Percentiles rank a stretch among this genome's conserved stretches.
Conservation (phyloP, 1,140 invertebrate species). For the Euwallacea similis region DNA sequence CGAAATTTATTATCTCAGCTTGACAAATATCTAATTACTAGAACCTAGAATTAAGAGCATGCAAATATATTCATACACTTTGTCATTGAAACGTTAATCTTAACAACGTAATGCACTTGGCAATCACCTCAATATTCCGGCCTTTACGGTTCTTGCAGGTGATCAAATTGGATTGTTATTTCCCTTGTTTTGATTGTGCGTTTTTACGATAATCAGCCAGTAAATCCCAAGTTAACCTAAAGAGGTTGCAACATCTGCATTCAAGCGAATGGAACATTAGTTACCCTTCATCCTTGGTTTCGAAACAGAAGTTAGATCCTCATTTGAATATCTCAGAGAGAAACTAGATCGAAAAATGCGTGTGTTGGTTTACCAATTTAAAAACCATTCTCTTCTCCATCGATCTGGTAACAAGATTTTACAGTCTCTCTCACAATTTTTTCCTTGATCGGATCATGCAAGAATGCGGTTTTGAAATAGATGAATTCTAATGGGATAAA, state of each 20-base stretch:
- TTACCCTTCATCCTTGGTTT: no score
- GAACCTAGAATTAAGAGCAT: constrained; percentile 34
- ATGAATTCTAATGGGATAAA: constrained; percentile 20
- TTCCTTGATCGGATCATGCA: constrained; percentile 26
- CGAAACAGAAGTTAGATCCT: background rate
- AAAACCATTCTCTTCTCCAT: constrained; percentile 24
- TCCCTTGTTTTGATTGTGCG: no score
- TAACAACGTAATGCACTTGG: constrained; percentile 46
- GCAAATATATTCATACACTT: constrained; percentile 44
- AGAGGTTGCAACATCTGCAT: no score
- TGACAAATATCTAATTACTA: constrained; percentile 26
- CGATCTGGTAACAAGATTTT: constrained; percentile 11
- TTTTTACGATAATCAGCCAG: no score
- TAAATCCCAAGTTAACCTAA: no score
- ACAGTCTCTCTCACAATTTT: constrained; percentile 12
- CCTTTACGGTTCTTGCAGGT: constrained; percentile 32
- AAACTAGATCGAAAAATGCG: constrained; percentile 26
- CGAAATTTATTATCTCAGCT: background rate
- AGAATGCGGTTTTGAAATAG: constrained; percentile 30
- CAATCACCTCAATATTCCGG: constrained; percentile 46
- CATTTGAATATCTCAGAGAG: constrained; percentile 17
- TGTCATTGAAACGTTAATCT: constrained; percentile 46
- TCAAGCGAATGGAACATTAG: no score
- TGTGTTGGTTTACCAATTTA: constrained; percentile 5
- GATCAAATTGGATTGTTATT: background rate